Conservation (phyloP, 2,888 invertebrate genomes). For the Drosophila pseudotalamancana region DNA sequence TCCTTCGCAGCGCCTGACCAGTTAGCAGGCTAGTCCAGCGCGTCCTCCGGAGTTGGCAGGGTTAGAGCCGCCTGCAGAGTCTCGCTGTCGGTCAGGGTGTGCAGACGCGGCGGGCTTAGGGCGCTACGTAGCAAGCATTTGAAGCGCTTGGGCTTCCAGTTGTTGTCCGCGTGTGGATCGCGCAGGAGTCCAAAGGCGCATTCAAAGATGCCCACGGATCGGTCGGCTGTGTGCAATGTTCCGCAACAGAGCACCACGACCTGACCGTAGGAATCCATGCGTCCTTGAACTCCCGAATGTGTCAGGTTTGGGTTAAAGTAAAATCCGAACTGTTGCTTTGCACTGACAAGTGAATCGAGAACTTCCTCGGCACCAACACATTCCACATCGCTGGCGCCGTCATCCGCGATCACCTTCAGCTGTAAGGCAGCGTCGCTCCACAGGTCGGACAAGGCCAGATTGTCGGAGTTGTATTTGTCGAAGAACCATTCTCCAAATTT, state of each 20-base stretch:
- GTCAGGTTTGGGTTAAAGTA: slow-evolving; percentile 87
- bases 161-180: slow-evolving; percentile 87
- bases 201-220: slow-evolving; percentile 87
- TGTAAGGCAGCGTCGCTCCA: slow-evolving; percentile 85
- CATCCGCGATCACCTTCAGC: slow-evolving; percentile 70
- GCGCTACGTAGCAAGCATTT: slow-evolving; percentile 84
- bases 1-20: not conserved
- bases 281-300: slow-evolving; percentile 86
- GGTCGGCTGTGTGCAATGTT: slow-evolving; percentile 86
- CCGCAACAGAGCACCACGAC: slow-evolving; percentile 87
- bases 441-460: slow-evolving; percentile 85
- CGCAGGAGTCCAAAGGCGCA: slow-evolving; percentile 87
- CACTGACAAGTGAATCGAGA: slow-evolving; percentile 81
- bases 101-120: slow-evolving; percentile 52
- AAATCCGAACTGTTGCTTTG: slow-evolving; percentile 84
- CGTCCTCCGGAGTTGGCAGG: slow-evolving; percentile 71
- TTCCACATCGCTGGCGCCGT: slow-evolving; percentile 61
- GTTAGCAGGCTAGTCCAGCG: slow-evolving; percentile 41
- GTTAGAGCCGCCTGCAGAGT: slow-evolving; percentile 67
- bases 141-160: slow-evolving; percentile 88
- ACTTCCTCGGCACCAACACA: slow-evolving; percentile 69
- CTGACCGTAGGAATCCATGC: slow-evolving; percentile 87
- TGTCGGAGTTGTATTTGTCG: slow-evolving; percentile 81
- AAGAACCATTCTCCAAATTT: slow-evolving; percentile 87
- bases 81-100: slow-evolving; percentile 68